phyloP scores from a whole-genome alignment of 2,113 vertebrate species.

The Geococcyx californianus region DNA sequence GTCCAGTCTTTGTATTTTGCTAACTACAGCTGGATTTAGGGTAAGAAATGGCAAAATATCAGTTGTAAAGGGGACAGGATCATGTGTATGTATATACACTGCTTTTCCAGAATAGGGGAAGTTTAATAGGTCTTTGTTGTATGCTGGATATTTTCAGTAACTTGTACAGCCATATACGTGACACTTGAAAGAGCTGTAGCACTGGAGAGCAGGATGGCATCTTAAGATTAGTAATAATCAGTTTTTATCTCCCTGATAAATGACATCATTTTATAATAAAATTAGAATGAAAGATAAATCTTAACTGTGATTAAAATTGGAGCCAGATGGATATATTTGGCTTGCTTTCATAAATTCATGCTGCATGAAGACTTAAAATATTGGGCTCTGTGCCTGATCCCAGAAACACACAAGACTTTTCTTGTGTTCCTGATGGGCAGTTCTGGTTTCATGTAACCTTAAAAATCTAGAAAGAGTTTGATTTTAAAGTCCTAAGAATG shows the following conservation, averaged over 20 bases:
- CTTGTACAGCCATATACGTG: background rate
- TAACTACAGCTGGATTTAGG: background rate
- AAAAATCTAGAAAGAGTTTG: background rate
- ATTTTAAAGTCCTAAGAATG: background rate
- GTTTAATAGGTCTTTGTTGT: background rate
- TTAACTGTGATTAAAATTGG: constrained; percentile 25
- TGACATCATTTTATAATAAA: constrained; percentile 18
- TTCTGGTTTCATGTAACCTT: background rate
- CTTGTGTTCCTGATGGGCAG: background rate
- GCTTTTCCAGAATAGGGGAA: background rate
- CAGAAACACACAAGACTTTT: background rate
- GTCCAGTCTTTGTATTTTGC: background rate
- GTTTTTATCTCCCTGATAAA: background rate
- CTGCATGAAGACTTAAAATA: background rate
- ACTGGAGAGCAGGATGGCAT: background rate
- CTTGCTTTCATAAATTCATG: background rate
- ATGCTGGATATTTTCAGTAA: background rate
- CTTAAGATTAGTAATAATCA: background rate
- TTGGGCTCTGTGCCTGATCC: background rate
- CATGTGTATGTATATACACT: background rate
- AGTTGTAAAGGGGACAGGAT: background rate
- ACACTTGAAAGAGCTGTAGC: background rate
- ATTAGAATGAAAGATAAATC: background rate
- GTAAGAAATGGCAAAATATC: background rate
- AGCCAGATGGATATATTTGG: constrained; percentile 38